Evolutionary conservation across 2,888 invertebrate genomes (phyloP).

Genomic region (Macrostomum cliftonense): DNA sequence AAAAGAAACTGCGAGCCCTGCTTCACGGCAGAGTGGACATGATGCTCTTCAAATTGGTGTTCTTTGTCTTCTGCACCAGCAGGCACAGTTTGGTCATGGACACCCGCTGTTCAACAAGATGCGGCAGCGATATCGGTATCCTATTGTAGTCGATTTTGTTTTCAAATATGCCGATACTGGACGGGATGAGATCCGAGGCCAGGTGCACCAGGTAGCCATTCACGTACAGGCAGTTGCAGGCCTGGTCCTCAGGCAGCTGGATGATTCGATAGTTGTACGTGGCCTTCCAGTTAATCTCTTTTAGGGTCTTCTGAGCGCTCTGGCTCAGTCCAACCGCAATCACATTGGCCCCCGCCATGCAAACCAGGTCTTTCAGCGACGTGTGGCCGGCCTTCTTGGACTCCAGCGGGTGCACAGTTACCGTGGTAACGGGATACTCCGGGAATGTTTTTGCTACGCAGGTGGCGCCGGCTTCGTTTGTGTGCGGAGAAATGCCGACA

Average conservation of each 20-base stretch:
- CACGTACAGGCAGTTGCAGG: constrained; percentile 75
- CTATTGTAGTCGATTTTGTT: constrained; percentile 65
- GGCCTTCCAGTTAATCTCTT: constrained; percentile 73
- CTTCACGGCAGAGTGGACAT: constrained; percentile 16
- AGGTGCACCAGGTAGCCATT: constrained; percentile 72
- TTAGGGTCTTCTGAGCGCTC: constrained; percentile 4
- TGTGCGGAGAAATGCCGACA: constrained; percentile 70
- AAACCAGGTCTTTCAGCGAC: constrained; percentile 65
- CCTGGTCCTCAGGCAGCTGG: constrained; percentile 67
- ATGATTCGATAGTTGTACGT: constrained; percentile 71
- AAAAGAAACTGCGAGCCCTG: too few relatives aligned
- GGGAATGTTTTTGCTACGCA: constrained; percentile 85
- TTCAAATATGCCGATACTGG: constrained; percentile 45
- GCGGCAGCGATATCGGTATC: constrained; percentile 57
- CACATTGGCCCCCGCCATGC: constrained; percentile 72
- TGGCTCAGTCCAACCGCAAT: constrained; percentile 52
- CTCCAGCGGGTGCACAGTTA: constrained; percentile 56
- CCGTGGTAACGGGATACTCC: constrained; percentile 79
- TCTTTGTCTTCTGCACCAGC: constrained; percentile 44
- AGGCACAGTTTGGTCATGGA: constrained; percentile 63
- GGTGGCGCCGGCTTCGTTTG: constrained; percentile 77
- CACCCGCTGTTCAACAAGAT: constrained; percentile 57
- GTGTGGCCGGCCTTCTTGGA: constrained; percentile 21
- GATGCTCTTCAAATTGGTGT: constrained; percentile 17
- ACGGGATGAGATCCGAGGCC: constrained; percentile 31